phyloP scores from a whole-genome alignment of 2,888 invertebrate genomes.

The Lucinisca nassula region DNA sequence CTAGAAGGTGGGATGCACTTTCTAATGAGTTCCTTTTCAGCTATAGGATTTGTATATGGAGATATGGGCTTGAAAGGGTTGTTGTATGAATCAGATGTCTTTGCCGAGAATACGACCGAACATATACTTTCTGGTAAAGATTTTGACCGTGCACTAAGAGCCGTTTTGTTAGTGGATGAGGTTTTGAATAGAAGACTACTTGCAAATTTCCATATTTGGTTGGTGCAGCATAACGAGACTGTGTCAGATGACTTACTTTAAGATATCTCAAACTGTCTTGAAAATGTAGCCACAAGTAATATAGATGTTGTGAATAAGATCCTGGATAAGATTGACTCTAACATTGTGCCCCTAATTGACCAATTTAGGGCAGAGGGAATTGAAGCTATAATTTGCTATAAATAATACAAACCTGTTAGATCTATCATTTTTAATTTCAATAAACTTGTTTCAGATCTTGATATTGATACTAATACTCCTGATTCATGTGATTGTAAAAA shows the following conservation, averaged over 20 bases:
- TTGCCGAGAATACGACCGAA: constrained; percentile 24
- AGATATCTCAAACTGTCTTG: neutral
- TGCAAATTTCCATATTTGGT: neutral
- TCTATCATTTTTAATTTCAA: no score
- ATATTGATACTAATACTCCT: no score
- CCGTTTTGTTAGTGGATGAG: constrained; percentile 32
- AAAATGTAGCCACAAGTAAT: neutral
- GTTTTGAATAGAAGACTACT: constrained; percentile 10
- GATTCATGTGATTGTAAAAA: no score
- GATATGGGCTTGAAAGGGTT: constrained; percentile 24
- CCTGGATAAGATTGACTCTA: neutral
- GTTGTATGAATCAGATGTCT: constrained; percentile 24
- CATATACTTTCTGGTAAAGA: constrained; percentile 40
- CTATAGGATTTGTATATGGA: constrained; percentile 35
- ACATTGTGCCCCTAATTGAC: neutral
- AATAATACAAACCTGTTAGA: no score
- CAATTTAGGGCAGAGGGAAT: no score
- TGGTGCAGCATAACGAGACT: neutral
- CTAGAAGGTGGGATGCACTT: constrained; percentile 55
- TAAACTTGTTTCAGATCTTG: no score
- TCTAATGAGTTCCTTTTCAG: constrained; percentile 31
- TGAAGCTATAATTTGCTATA: no score
- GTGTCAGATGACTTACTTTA: neutral
- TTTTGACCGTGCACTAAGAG: constrained; percentile 36
- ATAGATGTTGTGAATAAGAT: neutral